Evolutionary conservation across 2,888 invertebrate genomes (phyloP), one percentile per base, ranked within the genome.

Genomic region (Polyploca ridens): DNA sequence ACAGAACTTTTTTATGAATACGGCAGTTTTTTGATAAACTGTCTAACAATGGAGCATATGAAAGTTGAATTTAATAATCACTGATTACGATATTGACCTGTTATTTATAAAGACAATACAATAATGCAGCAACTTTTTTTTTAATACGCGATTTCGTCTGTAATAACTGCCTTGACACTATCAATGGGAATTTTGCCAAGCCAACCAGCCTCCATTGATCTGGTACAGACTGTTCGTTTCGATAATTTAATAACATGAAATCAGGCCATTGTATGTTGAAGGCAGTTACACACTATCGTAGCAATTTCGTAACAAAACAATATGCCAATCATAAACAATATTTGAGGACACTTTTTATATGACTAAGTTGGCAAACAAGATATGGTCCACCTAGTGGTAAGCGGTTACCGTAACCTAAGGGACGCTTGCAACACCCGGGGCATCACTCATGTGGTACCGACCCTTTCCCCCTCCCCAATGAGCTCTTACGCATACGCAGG

Each of bases 211-310:
- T 41, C 44, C 59, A 54, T 54, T 54, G 54, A 54, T 54, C 19
- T 44, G 44, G 61, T 11, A 41, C 61, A 44, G 61, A 61, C 44
- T 38, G 41, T 41, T 27, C 44, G 44, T 61, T 61, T 19, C 16
- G 41, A 44, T 61, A 61, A 61, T 61, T 61, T 61, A 41, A 61
- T 61, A 61, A 61, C 61, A 13, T 27, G n/a, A 41, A 44, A 61
- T 61, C 19, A 61, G 61, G 13, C 5, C 16, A 60, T 14, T 60
- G 54, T 11, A 60, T 1, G 10, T 59, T 60, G 35, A 38, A 19
- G 6, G 8, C 6, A 49, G n/a, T 16, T 54, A 54, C 10, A 54
- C 7, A 19, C 10, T 54, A 19, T 54, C 3, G 49, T 7, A 4
- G 0, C 49, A 7, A 16, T 49, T 16, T 16, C 14, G 44, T 13